A percentile compares a stretch with the other conserved stretches of the same genome.
phyloP scores from a whole-genome alignment of 2,888 invertebrate species.

The Diloba caeruleocephala region DNA sequence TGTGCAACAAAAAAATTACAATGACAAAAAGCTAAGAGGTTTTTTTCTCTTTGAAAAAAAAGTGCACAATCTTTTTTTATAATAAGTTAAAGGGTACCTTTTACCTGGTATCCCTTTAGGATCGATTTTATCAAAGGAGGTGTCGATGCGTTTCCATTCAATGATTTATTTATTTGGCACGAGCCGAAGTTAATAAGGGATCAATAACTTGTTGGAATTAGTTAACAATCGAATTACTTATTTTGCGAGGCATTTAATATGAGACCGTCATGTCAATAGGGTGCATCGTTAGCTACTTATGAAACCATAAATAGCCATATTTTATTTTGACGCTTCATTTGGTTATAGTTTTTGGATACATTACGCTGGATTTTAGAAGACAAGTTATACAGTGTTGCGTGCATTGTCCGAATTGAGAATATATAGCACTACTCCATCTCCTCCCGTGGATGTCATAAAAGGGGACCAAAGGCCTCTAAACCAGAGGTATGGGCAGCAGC shows the following conservation, averaged over 20 bases:
- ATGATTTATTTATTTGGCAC: conserved; percentile 52
- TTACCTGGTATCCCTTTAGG: conserved; percentile 49
- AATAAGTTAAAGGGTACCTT: conserved; percentile 33
- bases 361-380: too few relatives aligned
- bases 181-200: conserved; percentile 49
- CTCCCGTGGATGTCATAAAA: too few relatives aligned
- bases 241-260: conserved; percentile 1
- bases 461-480: too few relatives aligned
- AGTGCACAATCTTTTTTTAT: conserved; percentile 47
- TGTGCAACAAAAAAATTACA: conserved; percentile 47
- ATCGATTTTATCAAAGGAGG: conserved; percentile 62
- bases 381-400: too few relatives aligned
- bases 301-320: too few relatives aligned
- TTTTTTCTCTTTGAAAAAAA: conserved; percentile 48
- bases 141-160: conserved; percentile 52
- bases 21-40: conserved; percentile 60
- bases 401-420: too few relatives aligned
- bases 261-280: background rate
- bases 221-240: conserved; percentile 11
- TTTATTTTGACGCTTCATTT: too few relatives aligned
- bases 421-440: too few relatives aligned
- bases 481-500: too few relatives aligned
- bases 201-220: conserved; percentile 31
- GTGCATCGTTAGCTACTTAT: too few relatives aligned
- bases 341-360: too few relatives aligned